Percentiles rank a stretch among this genome's conserved stretches.
These are phyloP conservation scores for Coluber constrictor DNA, from an alignment of 2,797 vertebrate genomes.

Conservation along the genomic window DNA sequence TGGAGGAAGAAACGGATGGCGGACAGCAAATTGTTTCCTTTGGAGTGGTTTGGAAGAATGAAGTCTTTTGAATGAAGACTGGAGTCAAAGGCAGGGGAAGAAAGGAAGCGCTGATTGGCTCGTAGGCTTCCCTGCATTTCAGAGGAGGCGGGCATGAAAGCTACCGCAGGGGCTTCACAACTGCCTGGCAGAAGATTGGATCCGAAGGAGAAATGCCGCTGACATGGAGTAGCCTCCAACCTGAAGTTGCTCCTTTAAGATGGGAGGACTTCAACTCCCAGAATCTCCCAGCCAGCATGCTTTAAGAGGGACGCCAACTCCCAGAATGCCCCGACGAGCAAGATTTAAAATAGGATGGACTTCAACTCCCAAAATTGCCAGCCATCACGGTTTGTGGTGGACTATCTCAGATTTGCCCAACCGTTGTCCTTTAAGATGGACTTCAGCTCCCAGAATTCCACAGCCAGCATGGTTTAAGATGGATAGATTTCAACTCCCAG, in stretches of 20 bases:
- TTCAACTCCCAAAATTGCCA: no score
- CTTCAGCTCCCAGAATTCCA: no score
- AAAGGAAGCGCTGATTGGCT: not conserved
- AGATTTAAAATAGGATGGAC: rapidly evolving
- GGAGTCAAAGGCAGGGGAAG: not conserved
- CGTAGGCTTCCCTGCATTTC: not conserved
- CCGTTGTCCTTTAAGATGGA: not conserved
- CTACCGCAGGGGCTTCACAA: not conserved
- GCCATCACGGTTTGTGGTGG: no score
- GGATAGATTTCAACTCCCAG: no score
- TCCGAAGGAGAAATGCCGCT: not conserved
- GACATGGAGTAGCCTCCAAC: not conserved
- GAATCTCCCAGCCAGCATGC: no score
- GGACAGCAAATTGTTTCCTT: not conserved
- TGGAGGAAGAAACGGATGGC: not conserved
- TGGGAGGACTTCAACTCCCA: no score
- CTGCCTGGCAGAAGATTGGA: not conserved
- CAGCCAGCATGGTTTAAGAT: no score
- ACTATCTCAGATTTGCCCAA: no score
- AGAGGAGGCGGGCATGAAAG: not conserved
- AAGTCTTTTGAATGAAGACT: not conserved
- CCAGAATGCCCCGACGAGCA: not conserved
- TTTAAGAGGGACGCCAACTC: no score
- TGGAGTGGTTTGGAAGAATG: not conserved
- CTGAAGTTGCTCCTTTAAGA: not conserved